phyloP scores from a whole-genome alignment of 2,888 invertebrate genomes.

The Orthonychiurus folsomi region DNA sequence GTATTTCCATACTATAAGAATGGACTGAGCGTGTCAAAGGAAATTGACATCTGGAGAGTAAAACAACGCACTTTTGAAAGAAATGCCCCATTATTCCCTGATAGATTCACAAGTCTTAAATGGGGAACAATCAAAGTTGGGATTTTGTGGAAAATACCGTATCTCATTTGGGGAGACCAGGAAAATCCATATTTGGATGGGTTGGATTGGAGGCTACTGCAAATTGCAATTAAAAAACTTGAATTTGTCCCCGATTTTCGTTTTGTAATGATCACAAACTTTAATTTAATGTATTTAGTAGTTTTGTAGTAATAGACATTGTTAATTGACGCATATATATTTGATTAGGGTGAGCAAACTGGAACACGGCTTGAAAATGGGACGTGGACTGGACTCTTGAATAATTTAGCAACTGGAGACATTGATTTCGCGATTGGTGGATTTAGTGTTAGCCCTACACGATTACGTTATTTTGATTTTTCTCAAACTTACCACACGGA shows the following conservation, averaged over 20 bases:
- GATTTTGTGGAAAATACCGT: slow-evolving; percentile 28
- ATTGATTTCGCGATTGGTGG: slow-evolving; percentile 26
- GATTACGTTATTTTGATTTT: slow-evolving; percentile 22
- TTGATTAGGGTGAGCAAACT: no score
- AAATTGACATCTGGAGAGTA: slow-evolving; percentile 23
- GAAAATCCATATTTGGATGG: slow-evolving; percentile 26
- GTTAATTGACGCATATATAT: no score
- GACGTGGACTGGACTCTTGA: slow-evolving; percentile 22
- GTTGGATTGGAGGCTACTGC: slow-evolving; percentile 24
- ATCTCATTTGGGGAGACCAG: slow-evolving; percentile 25
- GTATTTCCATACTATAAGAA: slow-evolving; percentile 20
- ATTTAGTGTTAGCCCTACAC: slow-evolving; percentile 22
- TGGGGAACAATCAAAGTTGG: slow-evolving; percentile 14
- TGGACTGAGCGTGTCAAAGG: slow-evolving; percentile 10
- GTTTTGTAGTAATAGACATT: background rate
- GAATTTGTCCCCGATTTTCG: slow-evolving; percentile 16
- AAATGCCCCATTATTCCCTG: slow-evolving; percentile 13
- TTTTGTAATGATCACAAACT: slow-evolving; percentile 3
- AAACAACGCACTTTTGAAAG: slow-evolving; percentile 11
- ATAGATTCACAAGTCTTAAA: slow-evolving; percentile 21
- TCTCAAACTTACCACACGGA: slow-evolving; percentile 25
- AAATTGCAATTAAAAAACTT: slow-evolving; percentile 16
- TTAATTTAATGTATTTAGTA: background rate
- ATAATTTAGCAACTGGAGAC: slow-evolving; percentile 9
- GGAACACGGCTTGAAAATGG: no score